Percentiles rank a stretch among this genome's conserved stretches.
Conservation (phyloP, 2,113 vertebrate genomes). For the Chroicocephalus ridibundus region DNA sequence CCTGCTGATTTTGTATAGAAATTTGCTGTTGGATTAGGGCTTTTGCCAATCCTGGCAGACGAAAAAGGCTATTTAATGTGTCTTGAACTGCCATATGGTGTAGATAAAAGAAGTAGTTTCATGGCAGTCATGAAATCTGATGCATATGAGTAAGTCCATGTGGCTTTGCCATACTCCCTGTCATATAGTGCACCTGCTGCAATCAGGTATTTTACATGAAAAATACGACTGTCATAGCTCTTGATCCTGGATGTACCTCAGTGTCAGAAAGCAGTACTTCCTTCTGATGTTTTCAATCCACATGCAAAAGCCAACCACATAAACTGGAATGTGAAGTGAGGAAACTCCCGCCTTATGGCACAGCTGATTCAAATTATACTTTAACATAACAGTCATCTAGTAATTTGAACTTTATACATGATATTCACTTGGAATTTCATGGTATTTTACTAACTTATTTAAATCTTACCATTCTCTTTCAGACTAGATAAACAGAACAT, state of each 20-base stretch:
- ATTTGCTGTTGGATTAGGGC: constrained; percentile 47
- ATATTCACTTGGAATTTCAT: background rate
- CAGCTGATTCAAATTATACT: background rate
- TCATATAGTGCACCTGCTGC: background rate
- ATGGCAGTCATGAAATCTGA: constrained; percentile 6
- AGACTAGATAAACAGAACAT: background rate
- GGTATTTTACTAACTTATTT: background rate
- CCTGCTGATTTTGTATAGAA: constrained; percentile 70
- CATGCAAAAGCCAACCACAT: background rate
- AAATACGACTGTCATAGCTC: background rate
- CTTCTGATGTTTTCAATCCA: background rate
- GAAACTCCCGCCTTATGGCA: background rate
- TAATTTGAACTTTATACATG: background rate
- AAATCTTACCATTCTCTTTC: background rate
- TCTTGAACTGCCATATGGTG: constrained; percentile 57
- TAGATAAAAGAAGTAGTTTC: constrained; percentile 23
- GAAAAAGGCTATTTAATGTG: constrained; percentile 51
- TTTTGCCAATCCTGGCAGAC: constrained; percentile 57
- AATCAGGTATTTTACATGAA: background rate
- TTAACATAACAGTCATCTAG: background rate
- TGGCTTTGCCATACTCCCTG: background rate
- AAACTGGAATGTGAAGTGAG: background rate
- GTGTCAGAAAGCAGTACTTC: background rate
- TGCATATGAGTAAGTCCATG: background rate
- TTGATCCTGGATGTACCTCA: background rate